A percentile compares a stretch with the other conserved stretches of the same genome.
phyloP scores from a whole-genome alignment of 2,797 vertebrate genomes.

The Enteromius afrohamiltoni region DNA sequence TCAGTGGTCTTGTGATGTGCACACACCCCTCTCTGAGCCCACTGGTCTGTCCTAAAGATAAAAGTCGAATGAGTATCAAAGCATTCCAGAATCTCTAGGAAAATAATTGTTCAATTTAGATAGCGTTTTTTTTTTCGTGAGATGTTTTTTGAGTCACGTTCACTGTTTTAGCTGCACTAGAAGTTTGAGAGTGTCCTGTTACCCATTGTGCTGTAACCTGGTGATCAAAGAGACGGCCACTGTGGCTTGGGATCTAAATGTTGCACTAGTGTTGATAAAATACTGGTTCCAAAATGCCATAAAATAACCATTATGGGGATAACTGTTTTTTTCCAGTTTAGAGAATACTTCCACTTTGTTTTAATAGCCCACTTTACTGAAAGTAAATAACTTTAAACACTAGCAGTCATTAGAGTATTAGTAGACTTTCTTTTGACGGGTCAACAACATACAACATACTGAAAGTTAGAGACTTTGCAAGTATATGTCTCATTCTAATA shows the following conservation, averaged over 20 bases:
- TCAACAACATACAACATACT: no score
- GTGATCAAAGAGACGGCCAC: conserved; percentile 7
- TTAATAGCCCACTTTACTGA: no score
- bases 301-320: neutral
- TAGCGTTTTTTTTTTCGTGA: neutral
- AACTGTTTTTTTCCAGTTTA: neutral
- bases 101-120: neutral
- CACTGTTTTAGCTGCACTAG: neutral
- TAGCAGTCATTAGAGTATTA: no score
- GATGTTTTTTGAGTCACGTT: neutral
- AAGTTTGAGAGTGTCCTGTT: conserved; percentile 20
- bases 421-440: no score
- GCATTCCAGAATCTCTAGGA: conserved; percentile 5
- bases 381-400: no score
- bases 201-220: conserved; percentile 8
- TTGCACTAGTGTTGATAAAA: neutral
- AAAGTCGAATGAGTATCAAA: conserved; percentile 12
- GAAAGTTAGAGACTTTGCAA: no score
- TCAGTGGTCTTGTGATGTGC: neutral
- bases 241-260: conserved; percentile 6
- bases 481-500: no score
- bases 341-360: no score
- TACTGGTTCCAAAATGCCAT: neutral
- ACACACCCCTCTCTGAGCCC: neutral
- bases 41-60: conserved; percentile 4